Evolutionary conservation across 2,888 invertebrate genomes (phyloP).

Genomic region (Mayetiola destructor): DNA sequence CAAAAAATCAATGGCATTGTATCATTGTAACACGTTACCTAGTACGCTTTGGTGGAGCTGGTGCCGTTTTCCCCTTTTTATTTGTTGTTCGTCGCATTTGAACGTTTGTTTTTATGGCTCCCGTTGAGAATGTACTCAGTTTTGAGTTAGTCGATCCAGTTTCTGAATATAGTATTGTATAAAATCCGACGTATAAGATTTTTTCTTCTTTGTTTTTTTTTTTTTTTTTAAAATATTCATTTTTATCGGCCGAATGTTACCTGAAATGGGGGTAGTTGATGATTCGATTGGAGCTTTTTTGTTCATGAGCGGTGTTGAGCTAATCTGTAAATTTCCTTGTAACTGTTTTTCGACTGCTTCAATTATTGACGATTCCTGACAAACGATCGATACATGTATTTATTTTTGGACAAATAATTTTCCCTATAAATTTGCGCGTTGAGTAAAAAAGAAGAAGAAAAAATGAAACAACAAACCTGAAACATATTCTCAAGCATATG

Average conservation of each 20-base stretch:
- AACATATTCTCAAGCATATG: constrained; percentile 95
- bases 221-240: not conserved
- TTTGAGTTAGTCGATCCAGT: constrained; percentile 40
- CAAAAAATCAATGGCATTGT: constrained; percentile 19
- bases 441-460: too few species aligned
- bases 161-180: constrained; percentile 25
- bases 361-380: constrained; percentile 36
- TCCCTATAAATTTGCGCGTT: not conserved
- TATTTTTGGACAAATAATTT: not conserved
- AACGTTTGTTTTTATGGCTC: constrained; percentile 49
- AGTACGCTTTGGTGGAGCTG: constrained; percentile 89
- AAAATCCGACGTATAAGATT: too few species aligned
- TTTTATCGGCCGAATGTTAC: constrained; percentile 24
- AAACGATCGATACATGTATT: too few species aligned
- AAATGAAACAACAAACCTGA: constrained; percentile 44
- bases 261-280: constrained; percentile 30
- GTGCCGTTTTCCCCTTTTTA: constrained; percentile 83
- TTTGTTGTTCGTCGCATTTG: constrained; percentile 77
- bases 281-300: constrained; percentile 30
- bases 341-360: constrained; percentile 90
- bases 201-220: too few species aligned
- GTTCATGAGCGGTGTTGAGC: constrained; percentile 35
- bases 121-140: constrained; percentile 48
- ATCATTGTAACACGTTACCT: constrained; percentile 53
- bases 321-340: constrained; percentile 47